phyloP scores from a whole-genome alignment of 2,113 vertebrate species.

The Xenotilapia caudafasciata region DNA sequence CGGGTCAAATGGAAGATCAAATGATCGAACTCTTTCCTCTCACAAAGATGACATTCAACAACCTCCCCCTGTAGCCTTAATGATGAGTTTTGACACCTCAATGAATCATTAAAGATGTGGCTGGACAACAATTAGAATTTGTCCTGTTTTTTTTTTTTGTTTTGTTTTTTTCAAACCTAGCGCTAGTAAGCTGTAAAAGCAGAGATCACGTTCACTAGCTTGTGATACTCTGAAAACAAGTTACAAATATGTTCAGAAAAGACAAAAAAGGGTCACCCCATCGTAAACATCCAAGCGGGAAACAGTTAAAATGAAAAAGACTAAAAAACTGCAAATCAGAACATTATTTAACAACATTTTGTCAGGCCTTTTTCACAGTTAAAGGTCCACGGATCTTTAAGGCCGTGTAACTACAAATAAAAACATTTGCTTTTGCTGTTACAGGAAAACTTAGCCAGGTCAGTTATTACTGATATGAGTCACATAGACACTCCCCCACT shows the following conservation, averaged over 20 bases:
- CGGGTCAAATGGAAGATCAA: background rate
- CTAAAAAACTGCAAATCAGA: background rate
- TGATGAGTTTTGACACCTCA: background rate
- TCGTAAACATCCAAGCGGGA: background rate
- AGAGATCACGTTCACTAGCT: background rate
- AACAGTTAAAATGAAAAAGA: background rate
- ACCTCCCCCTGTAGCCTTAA: background rate
- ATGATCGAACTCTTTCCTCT: background rate
- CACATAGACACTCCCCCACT: background rate
- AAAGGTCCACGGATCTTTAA: background rate
- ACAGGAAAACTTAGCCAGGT: background rate
- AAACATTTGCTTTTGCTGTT: background rate
- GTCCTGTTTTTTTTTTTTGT: fast-evolving
- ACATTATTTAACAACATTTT: background rate
- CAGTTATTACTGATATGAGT: background rate
- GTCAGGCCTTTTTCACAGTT: background rate
- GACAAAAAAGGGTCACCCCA: background rate
- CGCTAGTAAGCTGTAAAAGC: background rate
- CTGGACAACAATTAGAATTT: background rate
- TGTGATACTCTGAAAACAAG: background rate
- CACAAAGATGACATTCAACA: background rate
- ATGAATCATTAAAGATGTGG: background rate
- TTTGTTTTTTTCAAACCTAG: background rate
- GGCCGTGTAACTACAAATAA: background rate
- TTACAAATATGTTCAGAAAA: background rate